phyloP scores from a whole-genome alignment of 2,113 vertebrate genomes.

The Apteryx owenii region DNA sequence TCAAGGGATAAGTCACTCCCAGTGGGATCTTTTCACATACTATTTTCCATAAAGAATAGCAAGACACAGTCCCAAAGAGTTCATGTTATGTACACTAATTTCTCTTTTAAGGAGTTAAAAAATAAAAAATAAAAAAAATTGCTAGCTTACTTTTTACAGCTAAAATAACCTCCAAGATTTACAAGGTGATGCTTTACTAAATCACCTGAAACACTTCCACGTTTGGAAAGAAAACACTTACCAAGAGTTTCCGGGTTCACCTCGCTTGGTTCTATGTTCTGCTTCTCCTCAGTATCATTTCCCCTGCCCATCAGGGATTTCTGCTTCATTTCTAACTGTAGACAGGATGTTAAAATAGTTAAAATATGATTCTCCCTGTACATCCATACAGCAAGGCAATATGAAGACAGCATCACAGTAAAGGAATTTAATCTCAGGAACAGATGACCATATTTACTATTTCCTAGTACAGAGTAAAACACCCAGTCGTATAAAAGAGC shows the following conservation, averaged over 20 bases:
- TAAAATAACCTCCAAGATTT: neutral
- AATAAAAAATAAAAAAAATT: neutral
- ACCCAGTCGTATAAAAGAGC: neutral
- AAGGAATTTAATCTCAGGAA: neutral
- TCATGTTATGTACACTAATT: neutral
- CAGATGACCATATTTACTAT: neutral
- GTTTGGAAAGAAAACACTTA: constrained; percentile 70
- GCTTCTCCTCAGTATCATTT: constrained; percentile 79
- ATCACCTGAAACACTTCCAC: neutral
- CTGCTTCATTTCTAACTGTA: constrained; percentile 97
- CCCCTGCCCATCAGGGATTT: constrained; percentile 83
- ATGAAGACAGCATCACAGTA: neutral
- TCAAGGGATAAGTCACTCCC: neutral
- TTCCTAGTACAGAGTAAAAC: neutral
- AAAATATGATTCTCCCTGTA: neutral
- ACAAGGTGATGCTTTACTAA: neutral
- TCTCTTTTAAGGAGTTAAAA: neutral
- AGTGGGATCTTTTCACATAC: neutral
- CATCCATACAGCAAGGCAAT: neutral
- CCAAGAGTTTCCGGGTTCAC: constrained; percentile 89
- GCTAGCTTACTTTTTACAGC: neutral
- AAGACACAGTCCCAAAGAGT: neutral
- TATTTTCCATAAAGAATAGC: neutral
- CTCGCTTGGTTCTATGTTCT: constrained; percentile 71
- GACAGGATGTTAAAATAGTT: constrained; percentile 55